Evolutionary conservation across 1,140 invertebrate species (phyloP).

Genomic region (Holcopasites calliopsidis): DNA sequence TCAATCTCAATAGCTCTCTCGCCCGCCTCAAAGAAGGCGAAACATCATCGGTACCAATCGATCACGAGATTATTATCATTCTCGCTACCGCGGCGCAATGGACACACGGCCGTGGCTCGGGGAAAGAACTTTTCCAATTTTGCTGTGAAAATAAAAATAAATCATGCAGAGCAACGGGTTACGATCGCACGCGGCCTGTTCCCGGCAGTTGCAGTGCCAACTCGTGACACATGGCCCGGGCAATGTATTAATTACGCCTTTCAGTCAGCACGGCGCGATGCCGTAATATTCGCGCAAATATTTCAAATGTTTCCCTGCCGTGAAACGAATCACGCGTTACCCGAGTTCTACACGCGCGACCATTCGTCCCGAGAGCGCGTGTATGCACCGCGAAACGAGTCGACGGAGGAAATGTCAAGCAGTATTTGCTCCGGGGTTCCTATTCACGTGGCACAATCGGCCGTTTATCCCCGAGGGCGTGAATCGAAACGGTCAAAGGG

Average conservation of each 20-base stretch:
- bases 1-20: neutral
- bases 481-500: conserved; percentile 29
- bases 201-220: neutral
- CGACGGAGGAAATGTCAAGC: neutral
- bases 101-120: neutral
- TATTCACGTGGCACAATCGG: conserved; percentile 7
- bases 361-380: neutral
- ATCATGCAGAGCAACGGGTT: neutral
- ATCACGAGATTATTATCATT: conserved; percentile 28
- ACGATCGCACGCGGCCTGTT: neutral
- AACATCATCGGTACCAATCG: neutral
- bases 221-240: neutral
- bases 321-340: neutral
- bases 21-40: neutral
- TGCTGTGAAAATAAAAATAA: conserved; percentile 17
- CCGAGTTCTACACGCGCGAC: no score
- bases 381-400: neutral
- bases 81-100: neutral
- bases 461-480: neutral
- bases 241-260: conserved; percentile 25
- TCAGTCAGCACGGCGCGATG: neutral
- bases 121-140: conserved; percentile 31
- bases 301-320: neutral
- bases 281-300: conserved; percentile 17
- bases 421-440: neutral